A percentile compares a stretch with the other conserved stretches of the same genome.
These are phyloP conservation scores for Nebria brevicollis DNA, from an alignment of 2,888 invertebrate genomes.

Conservation along the genomic window DNA sequence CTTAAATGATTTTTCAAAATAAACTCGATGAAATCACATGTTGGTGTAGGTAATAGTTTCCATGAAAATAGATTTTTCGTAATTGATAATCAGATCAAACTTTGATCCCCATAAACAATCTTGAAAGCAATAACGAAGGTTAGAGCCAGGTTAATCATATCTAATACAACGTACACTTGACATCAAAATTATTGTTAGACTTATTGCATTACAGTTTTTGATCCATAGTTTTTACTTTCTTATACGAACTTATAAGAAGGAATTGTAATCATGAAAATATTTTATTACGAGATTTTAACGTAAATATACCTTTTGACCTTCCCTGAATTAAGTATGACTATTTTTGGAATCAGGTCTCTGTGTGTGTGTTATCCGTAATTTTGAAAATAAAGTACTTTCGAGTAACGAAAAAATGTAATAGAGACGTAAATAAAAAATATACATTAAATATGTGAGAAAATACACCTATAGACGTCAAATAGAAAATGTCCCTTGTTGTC, in stretches of 20 bases:
- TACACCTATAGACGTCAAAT: not conserved
- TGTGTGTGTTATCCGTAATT: no score
- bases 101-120: slow-evolving; percentile 1
- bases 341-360: no score
- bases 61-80: not conserved
- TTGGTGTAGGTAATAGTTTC: not conserved
- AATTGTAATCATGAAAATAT: no score
- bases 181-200: not conserved
- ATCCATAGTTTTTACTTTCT: no score
- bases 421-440: not conserved
- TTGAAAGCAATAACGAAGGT: not conserved
- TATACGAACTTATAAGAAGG: no score
- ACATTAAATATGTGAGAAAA: not conserved
- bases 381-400: no score
- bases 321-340: no score
- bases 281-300: no score
- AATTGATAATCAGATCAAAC: not conserved
- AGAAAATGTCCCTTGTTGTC: not conserved
- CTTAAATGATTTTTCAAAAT: not conserved
- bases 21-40: not conserved
- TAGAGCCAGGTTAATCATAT: not conserved
- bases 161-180: not conserved
- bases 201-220: no score
- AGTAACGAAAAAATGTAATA: not conserved
- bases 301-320: no score